Evolutionary conservation across 2,113 vertebrate genomes (phyloP).

Genomic region (Sinocyclocheilus rhinocerous): DNA sequence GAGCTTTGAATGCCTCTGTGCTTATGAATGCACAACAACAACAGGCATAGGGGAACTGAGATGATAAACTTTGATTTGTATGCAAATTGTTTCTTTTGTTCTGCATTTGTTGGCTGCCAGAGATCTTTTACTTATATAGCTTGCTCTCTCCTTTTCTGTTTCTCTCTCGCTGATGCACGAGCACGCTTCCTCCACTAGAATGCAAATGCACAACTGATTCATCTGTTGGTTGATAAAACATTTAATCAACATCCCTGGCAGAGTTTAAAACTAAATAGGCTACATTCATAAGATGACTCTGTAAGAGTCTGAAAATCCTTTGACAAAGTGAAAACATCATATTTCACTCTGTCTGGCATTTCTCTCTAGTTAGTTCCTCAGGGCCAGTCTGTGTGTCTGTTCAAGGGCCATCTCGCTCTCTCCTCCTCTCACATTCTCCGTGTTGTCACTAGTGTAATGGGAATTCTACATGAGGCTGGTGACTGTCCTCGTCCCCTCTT

Average conservation of each 20-base stretch:
- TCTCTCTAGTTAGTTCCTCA: slow-evolving; percentile 25
- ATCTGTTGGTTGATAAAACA: slow-evolving; percentile 44
- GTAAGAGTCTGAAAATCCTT: slow-evolving; percentile 16
- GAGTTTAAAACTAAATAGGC: slow-evolving; percentile 38
- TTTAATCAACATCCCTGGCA: slow-evolving; percentile 42
- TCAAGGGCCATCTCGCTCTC: background rate
- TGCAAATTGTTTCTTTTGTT: slow-evolving; percentile 77
- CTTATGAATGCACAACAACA: slow-evolving; percentile 70
- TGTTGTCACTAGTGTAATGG: slow-evolving; percentile 59
- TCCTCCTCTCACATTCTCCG: slow-evolving; percentile 28
- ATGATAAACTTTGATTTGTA: slow-evolving; percentile 80
- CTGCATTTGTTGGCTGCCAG: slow-evolving; percentile 56
- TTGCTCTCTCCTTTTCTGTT: slow-evolving; percentile 41
- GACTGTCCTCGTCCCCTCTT: slow-evolving; percentile 53
- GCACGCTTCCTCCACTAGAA: slow-evolving; percentile 47
- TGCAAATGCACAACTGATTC: slow-evolving; percentile 47
- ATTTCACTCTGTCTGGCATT: slow-evolving; percentile 31
- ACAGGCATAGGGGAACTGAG: slow-evolving; percentile 71
- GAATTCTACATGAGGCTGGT: slow-evolving; percentile 66
- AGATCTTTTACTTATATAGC: slow-evolving; percentile 58
- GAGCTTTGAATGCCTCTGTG: slow-evolving; percentile 67
- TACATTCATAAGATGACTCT: slow-evolving; percentile 20
- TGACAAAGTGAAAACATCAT: slow-evolving; percentile 45
- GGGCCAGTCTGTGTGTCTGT: slow-evolving; percentile 22
- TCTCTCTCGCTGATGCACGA: slow-evolving; percentile 35